These are phyloP conservation scores for Campoletis sonorensis DNA, from an alignment of 1,140 invertebrate species.

Conservation along the genomic window DNA sequence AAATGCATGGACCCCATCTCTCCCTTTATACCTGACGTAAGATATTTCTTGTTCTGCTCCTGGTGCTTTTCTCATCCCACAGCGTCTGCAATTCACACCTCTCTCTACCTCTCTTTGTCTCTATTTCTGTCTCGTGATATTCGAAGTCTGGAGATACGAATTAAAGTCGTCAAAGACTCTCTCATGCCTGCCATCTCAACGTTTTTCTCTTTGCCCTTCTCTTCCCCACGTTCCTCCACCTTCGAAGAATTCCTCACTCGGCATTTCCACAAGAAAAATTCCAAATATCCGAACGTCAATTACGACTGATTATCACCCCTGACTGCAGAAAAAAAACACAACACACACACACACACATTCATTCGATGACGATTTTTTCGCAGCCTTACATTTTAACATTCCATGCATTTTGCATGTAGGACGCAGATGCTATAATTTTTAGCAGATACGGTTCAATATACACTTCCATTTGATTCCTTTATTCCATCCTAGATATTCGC, in stretches of 20 bases:
- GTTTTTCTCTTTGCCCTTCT: constrained; percentile 31
- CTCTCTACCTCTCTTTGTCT: neutral
- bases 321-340: no score
- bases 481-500: no score
- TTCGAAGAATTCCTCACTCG: neutral
- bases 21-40: constrained; percentile 5
- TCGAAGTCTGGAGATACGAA: constrained; percentile 52
- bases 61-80: neutral
- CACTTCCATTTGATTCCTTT: no score
- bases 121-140: constrained; percentile 44
- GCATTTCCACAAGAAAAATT: neutral
- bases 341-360: no score
- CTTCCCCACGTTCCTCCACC: constrained; percentile 24
- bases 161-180: constrained; percentile 48
- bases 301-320: no score
- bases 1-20: neutral
- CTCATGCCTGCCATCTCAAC: constrained; percentile 21
- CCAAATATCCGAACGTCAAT: neutral
- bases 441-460: no score
- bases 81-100: no score
- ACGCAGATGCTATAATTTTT: no score
- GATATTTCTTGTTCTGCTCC: constrained; percentile 19
- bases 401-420: no score
- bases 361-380: no score
- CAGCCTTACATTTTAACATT: no score